Base-by-base conservation (phyloP, 2,888 invertebrate species). In the Calameuta pallipes region DNA sequence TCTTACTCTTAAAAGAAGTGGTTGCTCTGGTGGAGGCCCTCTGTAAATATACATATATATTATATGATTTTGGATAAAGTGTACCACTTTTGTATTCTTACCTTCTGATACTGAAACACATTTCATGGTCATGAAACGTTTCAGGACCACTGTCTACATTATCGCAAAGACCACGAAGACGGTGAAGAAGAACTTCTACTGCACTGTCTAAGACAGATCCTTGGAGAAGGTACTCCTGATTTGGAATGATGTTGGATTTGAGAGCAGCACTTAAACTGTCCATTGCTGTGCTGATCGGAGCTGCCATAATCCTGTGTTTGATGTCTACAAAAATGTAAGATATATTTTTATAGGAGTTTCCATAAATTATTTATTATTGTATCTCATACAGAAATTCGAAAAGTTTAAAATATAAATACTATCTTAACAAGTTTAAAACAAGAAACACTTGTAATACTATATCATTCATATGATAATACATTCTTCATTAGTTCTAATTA, bases 141-240 rank as follows among this genome's bases (percentile, higher is more conserved):
- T 98, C 98, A 0, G 97, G 97, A 4, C 96, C 97, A 76, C 95
- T 95, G 88, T 98, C 97, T 1, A 97, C 97, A 92, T 97, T 97
- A 87, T 99, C 98, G 91, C 98, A 98, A 11, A 98, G 93, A 1
- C 98, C 98, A 85, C 98, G 94, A 23, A 99, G 92, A 80, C 93
- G 92, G 89, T 99, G 98, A 23, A 98, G 93, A 37, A 99, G 93
- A 33, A 98, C 97, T 90, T 98, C 98, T 11, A 98, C 97, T 41
- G 97, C 96, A 30, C 95, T 95, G 90, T 99, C 98, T 79, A 98
- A 92, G 34, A 99, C 97, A 30, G 98, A 98, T 4, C 98, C 98
- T 93, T 98, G 97, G 4, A 99, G 92, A 76, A 98, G 93, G 90
- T 98, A 98, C 92, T 98, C 98, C 90, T 98, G 97, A 90, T 98